Base-by-base conservation (phyloP, 2,888 invertebrate species). In the Ophion costatus region DNA sequence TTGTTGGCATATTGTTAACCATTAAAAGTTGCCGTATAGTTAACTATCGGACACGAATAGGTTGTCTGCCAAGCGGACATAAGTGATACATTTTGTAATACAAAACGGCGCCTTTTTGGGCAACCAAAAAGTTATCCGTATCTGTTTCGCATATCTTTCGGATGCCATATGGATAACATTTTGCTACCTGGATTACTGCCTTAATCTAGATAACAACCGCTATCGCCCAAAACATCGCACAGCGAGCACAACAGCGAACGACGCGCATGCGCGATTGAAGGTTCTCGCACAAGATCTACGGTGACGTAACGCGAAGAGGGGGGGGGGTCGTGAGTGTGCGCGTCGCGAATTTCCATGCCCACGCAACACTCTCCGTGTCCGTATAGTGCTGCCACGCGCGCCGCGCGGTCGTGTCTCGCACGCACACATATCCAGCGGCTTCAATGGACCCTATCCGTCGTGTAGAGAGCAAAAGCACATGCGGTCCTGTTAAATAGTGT, bases 301-400 rank as follows among this genome's bases (percentile, higher is more conserved):
- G 11, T 57, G 33, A 57, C 20, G 33, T 38, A n/a, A 33, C 51
- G 14, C 4, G 51, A 14, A 5, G 45, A 45, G 45, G 2, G 51
- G 17, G 14, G 51, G 14, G 17, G 38, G 9, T 22, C 9, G 59
- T 59, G 14, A n/a, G 29, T 51, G 24, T 56, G 51, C 56, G 70
- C 51, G 42, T 70, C 51, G 5, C 70, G 70, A 56, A 70, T 70
- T n/a, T n/a, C 56, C 24, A 70, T 29, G 70, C 56, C 70, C 51
- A 57, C n/a, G 70, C 20, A n/a, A 10, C 57, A 57, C 20, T 20
- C 20, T 10, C n/a, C 20, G 66, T 70, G 45, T 84, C 64, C 45
- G 29, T 59, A 66, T 61, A 66, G 66, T 64, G 70, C 71, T 77
- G 80, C 84, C 84, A 78, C 73, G 81, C 67, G 77, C 77, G 69